Percentiles rank a stretch among this genome's conserved stretches.
These are phyloP conservation scores for Ara ararauna DNA, from an alignment of 2,797 vertebrate species.

Conservation along the genomic window DNA sequence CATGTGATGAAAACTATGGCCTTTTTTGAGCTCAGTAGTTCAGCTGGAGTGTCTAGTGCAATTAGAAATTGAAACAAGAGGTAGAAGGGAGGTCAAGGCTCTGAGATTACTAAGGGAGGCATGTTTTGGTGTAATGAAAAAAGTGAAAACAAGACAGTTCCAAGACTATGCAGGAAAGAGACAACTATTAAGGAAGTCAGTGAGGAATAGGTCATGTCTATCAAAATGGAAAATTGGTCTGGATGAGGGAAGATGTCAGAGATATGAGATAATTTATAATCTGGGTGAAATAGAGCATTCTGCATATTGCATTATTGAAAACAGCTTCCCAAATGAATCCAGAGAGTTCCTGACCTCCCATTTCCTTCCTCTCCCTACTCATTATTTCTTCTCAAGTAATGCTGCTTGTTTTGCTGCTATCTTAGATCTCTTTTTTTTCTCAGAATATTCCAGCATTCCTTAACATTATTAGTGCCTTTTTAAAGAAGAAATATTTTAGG, in stretches of 20 bases:
- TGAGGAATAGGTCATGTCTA: background rate
- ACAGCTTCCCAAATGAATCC: background rate
- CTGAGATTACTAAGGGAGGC: background rate
- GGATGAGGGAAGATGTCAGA: background rate
- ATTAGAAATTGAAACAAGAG: background rate
- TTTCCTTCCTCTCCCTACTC: background rate
- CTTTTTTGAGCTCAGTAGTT: background rate
- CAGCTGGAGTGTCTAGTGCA: background rate
- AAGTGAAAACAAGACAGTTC: background rate
- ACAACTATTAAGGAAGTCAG: background rate
- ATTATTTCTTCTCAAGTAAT: background rate
- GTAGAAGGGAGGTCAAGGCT: background rate
- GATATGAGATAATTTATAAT: background rate
- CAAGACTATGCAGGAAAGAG: background rate
- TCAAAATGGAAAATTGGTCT: background rate
- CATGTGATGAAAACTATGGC: rapidly evolving
- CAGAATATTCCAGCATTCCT: background rate
- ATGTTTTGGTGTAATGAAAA: background rate
- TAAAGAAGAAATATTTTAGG: background rate
- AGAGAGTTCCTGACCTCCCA: background rate
- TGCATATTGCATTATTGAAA: background rate
- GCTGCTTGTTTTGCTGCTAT: background rate
- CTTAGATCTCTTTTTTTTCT: background rate
- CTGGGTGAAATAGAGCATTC: background rate
- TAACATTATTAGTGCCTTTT: background rate